Evolutionary conservation across 2,113 vertebrate species (phyloP).

Genomic region (Paramormyrops kingsleyae): DNA sequence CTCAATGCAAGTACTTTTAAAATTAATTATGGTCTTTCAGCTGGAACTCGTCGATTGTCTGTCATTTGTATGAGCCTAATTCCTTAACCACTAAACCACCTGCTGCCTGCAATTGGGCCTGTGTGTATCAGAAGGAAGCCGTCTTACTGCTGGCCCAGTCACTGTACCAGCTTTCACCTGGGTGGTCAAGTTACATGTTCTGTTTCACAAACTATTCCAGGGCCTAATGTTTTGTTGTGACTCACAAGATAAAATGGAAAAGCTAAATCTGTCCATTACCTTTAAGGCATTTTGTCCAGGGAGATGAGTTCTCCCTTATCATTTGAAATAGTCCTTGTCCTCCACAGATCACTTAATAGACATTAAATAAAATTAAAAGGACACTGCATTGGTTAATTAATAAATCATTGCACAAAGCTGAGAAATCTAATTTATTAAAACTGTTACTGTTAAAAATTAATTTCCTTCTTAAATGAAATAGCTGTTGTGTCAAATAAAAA

Average conservation of each 20-base stretch:
- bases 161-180: neutral
- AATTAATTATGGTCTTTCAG: constrained; percentile 5
- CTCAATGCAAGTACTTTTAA: constrained; percentile 3
- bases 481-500: neutral
- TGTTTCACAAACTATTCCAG: neutral
- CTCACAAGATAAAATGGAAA: neutral
- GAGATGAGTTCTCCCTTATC: neutral
- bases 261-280: neutral
- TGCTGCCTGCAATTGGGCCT: neutral
- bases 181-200: neutral
- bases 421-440: neutral
- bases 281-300: neutral
- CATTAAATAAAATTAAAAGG: neutral
- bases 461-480: neutral
- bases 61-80: neutral
- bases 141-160: neutral
- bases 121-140: neutral
- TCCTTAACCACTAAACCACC: neutral
- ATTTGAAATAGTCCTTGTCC: neutral
- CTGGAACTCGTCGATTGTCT: neutral
- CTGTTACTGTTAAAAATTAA: neutral
- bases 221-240: neutral
- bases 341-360: neutral
- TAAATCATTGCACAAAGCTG: neutral
- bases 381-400: neutral